Evolutionary conservation across 2,797 vertebrate species (phyloP).

Genomic region (Danio choprae): DNA sequence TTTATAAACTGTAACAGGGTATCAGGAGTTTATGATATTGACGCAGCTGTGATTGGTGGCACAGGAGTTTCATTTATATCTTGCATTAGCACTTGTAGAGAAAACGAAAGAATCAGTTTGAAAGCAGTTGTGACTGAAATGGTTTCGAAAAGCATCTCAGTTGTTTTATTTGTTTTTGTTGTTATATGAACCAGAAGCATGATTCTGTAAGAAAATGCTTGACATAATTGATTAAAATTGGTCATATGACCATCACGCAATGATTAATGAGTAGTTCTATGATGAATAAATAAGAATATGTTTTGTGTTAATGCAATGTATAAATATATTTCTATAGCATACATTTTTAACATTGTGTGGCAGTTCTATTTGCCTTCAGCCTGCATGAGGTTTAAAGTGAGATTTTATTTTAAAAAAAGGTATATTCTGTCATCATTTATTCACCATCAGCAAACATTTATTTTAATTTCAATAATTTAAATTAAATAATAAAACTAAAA

Average conservation of each 20-base stretch:
- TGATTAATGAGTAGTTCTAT: neutral
- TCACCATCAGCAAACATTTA: neutral
- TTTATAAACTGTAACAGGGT: slow-evolving; percentile 9
- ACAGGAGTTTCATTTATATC: neutral
- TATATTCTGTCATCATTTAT: neutral
- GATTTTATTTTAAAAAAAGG: neutral
- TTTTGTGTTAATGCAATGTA: neutral
- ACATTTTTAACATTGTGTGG: neutral
- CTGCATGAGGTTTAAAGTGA: neutral
- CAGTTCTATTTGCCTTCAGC: slow-evolving; percentile 6
- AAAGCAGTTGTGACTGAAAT: neutral
- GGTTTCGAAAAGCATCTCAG: neutral
- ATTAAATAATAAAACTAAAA: neutral
- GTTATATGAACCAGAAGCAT: neutral
- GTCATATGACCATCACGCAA: neutral
- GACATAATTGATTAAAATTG: neutral
- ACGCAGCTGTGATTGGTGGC: neutral
- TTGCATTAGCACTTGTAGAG: slow-evolving; percentile 10
- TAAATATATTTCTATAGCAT: slow-evolving; percentile 13
- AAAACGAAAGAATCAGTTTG: neutral
- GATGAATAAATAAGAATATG: slow-evolving; percentile 1
- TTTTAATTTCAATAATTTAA: no score
- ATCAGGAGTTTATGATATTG: neutral
- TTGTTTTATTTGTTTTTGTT: neutral
- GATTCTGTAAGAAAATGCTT: neutral